Evolutionary conservation across 2,888 invertebrate genomes (phyloP).

Genomic region (Phalera bucephala): DNA sequence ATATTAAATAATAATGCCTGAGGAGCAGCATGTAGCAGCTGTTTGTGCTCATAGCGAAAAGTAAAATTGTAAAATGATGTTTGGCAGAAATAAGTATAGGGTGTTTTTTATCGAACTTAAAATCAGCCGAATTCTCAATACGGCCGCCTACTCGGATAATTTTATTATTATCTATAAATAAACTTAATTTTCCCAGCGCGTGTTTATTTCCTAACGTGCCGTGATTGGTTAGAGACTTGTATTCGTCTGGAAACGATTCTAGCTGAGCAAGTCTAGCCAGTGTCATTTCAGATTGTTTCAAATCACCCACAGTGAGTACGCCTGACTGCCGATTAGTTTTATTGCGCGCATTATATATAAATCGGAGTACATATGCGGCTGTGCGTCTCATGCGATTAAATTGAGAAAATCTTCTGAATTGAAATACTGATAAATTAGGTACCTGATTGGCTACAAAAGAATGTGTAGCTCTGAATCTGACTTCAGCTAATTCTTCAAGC

Average conservation of each 20-base stretch:
- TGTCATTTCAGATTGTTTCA: neutral
- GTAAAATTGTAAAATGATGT: slow-evolving; percentile 18
- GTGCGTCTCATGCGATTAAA: neutral
- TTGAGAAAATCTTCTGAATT: slow-evolving; percentile 5
- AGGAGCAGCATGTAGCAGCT: slow-evolving; percentile 12
- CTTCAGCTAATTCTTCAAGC: too few species aligned
- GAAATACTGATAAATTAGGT: slow-evolving; percentile 5
- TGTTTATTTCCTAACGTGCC: too few species aligned
- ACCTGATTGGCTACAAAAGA: too few species aligned
- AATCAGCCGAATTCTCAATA: slow-evolving; percentile 1
- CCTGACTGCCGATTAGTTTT: neutral
- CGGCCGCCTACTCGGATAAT: slow-evolving; percentile 10
- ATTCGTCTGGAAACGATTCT: slow-evolving; percentile 2
- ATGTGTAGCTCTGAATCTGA: too few species aligned
- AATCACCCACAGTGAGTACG: neutral
- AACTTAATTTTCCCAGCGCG: neutral
- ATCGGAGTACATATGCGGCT: neutral
- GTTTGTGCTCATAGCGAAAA: slow-evolving; percentile 12
- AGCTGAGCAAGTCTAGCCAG: neutral
- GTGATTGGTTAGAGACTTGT: neutral
- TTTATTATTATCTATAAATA: slow-evolving; percentile 2
- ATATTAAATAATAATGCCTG: slow-evolving; percentile 6
- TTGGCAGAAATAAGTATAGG: slow-evolving; percentile 20
- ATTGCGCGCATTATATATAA: neutral
- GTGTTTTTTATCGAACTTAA: slow-evolving; percentile 19